These are phyloP conservation scores for Aleiodes sp. DNA, from an alignment of 1,140 invertebrate genomes.

Conservation along the genomic window DNA sequence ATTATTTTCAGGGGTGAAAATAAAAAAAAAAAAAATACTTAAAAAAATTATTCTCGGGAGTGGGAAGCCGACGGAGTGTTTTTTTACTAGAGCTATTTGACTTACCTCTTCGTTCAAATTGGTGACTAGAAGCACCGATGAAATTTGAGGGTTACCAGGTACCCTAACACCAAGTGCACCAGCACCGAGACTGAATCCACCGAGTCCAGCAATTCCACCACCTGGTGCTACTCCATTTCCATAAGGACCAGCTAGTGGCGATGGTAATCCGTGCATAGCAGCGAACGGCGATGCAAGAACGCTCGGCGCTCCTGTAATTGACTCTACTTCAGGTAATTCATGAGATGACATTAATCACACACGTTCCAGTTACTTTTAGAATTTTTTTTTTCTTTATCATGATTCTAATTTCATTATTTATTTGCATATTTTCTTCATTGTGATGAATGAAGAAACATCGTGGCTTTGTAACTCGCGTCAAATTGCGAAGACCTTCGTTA, in stretches of 20 bases:
- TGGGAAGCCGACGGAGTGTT: background rate
- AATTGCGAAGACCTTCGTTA: too few species aligned
- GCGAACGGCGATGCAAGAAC: conserved; percentile 86
- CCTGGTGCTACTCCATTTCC: conserved; percentile 72
- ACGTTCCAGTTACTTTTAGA: conserved; percentile 13
- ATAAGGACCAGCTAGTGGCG: conserved; percentile 75
- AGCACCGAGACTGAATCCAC: conserved; percentile 76
- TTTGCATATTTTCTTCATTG: too few species aligned
- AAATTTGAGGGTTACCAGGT: conserved; percentile 72
- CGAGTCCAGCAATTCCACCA: conserved; percentile 76
- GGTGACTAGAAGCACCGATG: conserved; percentile 87
- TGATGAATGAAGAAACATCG: too few species aligned
- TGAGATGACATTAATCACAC: conserved; percentile 42
- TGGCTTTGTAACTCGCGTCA: too few species aligned
- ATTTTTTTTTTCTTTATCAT: background rate
- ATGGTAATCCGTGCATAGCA: conserved; percentile 75
- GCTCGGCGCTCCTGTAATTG: conserved; percentile 75
- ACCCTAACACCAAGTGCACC: conserved; percentile 69
- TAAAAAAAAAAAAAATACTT: conserved; percentile 2
- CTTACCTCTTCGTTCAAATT: conserved; percentile 93
- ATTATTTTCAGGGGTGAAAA: background rate
- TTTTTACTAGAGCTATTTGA: conserved; percentile 36
- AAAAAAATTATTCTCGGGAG: background rate
- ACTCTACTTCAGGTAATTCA: conserved; percentile 64
- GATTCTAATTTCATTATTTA: background rate